These are phyloP conservation scores for Drosophila hydei DNA, from an alignment of 1,140 invertebrate genomes.

Conservation along the genomic window DNA sequence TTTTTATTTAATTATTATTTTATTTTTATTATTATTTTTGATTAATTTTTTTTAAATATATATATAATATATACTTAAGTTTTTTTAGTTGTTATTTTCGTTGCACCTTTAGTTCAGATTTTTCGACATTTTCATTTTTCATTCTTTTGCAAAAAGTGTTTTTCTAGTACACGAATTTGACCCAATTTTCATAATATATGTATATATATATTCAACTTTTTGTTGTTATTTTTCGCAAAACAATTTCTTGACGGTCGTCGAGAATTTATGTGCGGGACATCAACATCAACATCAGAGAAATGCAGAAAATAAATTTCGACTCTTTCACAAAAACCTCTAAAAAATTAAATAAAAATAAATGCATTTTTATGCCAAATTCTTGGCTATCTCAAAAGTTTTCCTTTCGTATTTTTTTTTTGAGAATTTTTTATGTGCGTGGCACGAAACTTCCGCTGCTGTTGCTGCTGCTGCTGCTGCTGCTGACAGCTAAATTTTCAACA, in stretches of 20 bases:
- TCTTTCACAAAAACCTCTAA: constrained; percentile 27
- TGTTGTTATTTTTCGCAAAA: constrained; percentile 35
- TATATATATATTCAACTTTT: neutral
- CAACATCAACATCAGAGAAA: constrained; percentile 66
- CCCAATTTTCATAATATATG: constrained; percentile 68
- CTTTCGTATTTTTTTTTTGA: constrained; percentile 4
- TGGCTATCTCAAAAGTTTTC: constrained; percentile 23
- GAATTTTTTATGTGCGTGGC: constrained; percentile 46
- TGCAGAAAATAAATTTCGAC: constrained; percentile 55
- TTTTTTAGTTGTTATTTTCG: neutral
- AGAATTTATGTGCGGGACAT: constrained; percentile 67
- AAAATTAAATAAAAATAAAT: constrained; percentile 45
- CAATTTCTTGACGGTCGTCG: constrained; percentile 41
- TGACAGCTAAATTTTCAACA: constrained; percentile 56
- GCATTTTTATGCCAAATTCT: constrained; percentile 71
- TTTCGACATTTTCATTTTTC: constrained; percentile 1
- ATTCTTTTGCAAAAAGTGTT: constrained; percentile 14
- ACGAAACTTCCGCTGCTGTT: constrained; percentile 64
- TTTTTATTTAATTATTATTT: too few relatives aligned
- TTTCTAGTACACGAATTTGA: constrained; percentile 62
- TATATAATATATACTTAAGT: too few relatives aligned
- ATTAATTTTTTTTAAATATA: too few relatives aligned
- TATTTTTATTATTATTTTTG: too few relatives aligned
- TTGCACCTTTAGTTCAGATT: neutral
- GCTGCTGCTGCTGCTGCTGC: neutral